Evolutionary conservation across 2,888 invertebrate genomes (phyloP).

Genomic region (Apotomis turbidana): DNA sequence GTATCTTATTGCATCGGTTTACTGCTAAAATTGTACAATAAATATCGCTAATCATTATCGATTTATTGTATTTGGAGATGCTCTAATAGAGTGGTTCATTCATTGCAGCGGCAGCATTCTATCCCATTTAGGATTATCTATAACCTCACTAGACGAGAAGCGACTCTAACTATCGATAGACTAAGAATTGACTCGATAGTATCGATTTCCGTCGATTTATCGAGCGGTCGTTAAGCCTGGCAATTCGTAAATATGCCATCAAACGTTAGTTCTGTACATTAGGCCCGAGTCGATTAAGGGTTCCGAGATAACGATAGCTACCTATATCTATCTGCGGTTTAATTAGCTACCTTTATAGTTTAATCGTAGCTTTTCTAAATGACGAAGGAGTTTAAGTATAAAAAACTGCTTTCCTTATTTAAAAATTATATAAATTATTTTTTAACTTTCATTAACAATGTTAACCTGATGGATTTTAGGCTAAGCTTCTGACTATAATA

Average conservation of each 20-base stretch:
- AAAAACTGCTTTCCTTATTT: too few relatives aligned
- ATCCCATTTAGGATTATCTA: constrained; percentile 26
- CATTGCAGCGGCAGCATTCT: constrained; percentile 18
- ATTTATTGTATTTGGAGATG: background rate
- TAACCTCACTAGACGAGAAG: constrained; percentile 17
- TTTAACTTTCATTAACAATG: too few relatives aligned
- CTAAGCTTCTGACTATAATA: too few relatives aligned
- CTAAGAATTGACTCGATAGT: constrained; percentile 29
- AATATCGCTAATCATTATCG: too few relatives aligned
- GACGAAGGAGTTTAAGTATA: too few relatives aligned
- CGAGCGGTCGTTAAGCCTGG: constrained; percentile 33
- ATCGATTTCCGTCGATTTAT: constrained; percentile 39
- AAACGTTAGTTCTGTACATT: constrained; percentile 35
- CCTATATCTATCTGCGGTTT: constrained; percentile 24
- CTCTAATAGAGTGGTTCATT: constrained; percentile 23
- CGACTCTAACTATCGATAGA: constrained; percentile 29
- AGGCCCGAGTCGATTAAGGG: constrained; percentile 31
- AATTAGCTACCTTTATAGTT: constrained; percentile 23
- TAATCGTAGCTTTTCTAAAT: background rate
- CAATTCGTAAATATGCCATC: constrained; percentile 41
- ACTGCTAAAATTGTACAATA: too few relatives aligned
- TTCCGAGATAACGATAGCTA: constrained; percentile 27
- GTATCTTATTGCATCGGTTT: too few relatives aligned
- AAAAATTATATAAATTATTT: too few relatives aligned
- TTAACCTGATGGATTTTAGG: too few relatives aligned